Evolutionary conservation across 2,888 invertebrate species (phyloP).

Genomic region (Eilema depressum): DNA sequence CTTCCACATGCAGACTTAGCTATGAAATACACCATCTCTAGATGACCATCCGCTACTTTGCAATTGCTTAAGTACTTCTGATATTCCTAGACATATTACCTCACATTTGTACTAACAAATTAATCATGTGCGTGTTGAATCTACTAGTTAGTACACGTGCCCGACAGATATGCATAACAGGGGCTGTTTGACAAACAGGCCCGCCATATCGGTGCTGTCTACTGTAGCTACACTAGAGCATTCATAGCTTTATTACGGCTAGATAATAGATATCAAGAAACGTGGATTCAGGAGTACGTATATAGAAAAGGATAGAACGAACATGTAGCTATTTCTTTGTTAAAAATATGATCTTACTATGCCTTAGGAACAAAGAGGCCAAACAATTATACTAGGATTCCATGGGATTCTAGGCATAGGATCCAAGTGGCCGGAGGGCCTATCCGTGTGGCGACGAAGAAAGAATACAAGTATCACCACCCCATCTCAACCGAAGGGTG

Average conservation of each 20-base stretch:
- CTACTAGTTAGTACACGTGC: slow-evolving; percentile 40
- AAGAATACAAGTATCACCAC: too few species aligned
- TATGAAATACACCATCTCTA: neutral
- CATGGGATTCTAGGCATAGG: too few species aligned
- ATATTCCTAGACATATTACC: slow-evolving; percentile 3
- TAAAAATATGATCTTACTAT: too few species aligned
- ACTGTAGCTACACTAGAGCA: neutral
- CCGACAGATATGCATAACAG: slow-evolving; percentile 45
- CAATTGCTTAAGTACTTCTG: slow-evolving; percentile 11
- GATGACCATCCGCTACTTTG: slow-evolving; percentile 11
- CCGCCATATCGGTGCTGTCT: slow-evolving; percentile 10
- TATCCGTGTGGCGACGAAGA: too few species aligned
- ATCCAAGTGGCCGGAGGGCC: too few species aligned
- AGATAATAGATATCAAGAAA: neutral
- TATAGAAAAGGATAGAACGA: too few species aligned
- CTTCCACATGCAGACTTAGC: neutral
- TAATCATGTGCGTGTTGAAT: slow-evolving; percentile 45
- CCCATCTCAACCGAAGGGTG: too few species aligned
- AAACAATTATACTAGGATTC: too few species aligned
- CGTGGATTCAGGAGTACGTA: neutral
- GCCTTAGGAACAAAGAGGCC: too few species aligned
- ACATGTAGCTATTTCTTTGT: too few species aligned
- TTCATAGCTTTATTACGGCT: neutral
- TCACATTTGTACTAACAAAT: slow-evolving; percentile 7
- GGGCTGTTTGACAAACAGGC: slow-evolving; percentile 20